Evolutionary conservation across 2,113 vertebrate genomes (phyloP).

Genomic region (Esox niger): DNA sequence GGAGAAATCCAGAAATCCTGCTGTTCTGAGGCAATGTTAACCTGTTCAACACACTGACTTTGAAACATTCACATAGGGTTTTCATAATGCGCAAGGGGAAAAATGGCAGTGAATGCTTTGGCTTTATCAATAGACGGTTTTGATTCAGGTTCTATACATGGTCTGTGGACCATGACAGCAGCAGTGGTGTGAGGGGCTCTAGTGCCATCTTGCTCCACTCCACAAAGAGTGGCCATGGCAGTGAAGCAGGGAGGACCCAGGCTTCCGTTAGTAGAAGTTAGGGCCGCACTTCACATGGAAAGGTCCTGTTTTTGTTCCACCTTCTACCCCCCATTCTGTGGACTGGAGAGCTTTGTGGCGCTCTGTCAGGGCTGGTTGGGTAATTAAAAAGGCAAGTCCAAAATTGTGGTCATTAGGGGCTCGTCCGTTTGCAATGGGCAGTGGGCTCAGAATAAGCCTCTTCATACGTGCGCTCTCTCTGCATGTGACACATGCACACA

Average conservation of each 20-base stretch:
- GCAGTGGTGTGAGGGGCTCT: conserved; percentile 30
- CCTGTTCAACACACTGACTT: neutral
- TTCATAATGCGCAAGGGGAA: neutral
- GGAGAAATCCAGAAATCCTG: conserved; percentile 27
- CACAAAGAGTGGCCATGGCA: conserved; percentile 54
- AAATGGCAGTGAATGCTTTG: conserved; percentile 17
- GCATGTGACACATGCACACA: conserved; percentile 5
- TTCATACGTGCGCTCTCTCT: conserved; percentile 29
- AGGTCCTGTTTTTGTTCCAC: conserved; percentile 60
- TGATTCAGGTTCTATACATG: conserved; percentile 45
- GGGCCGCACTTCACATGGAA: conserved; percentile 59
- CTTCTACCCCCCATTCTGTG: conserved; percentile 18
- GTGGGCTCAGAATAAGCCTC: conserved; percentile 30
- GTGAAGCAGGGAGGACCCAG: conserved; percentile 33
- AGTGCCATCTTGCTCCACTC: conserved; percentile 50
- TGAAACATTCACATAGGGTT: conserved; percentile 33
- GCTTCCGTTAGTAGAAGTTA: conserved; percentile 61
- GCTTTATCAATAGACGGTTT: conserved; percentile 41
- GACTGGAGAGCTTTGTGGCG: conserved; percentile 58
- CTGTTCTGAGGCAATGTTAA: neutral
- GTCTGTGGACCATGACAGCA: conserved; percentile 49
- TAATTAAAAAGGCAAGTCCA: conserved; percentile 77
- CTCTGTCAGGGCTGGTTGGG: conserved; percentile 77
- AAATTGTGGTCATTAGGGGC: conserved; percentile 72
- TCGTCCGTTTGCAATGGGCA: conserved; percentile 30